Base-by-base conservation (phyloP, 2,797 vertebrate genomes). In the Falco biarmicus region DNA sequence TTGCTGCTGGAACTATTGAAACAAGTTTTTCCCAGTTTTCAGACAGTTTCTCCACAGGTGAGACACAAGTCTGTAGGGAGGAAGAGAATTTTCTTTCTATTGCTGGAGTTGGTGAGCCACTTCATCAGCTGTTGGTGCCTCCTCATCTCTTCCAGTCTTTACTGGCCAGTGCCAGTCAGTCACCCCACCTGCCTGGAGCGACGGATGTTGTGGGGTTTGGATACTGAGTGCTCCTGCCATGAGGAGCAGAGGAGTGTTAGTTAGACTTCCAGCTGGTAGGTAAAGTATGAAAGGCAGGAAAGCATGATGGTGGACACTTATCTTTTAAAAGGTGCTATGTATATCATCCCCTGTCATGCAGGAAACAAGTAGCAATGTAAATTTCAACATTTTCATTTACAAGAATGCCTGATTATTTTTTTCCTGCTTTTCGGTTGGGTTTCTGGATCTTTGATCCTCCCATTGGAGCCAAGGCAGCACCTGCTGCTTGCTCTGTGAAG, bases 401-500 rank as follows among this genome's bases (percentile, higher is more conserved):
- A 43, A 87, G 25, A 78, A 29, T 28, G 18, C 12, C 17, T 66
- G 57, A 7, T 64, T 25, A 3, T 26, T 77, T 69, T 68, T 77
- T 26, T 14, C 31, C 17, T 45, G 6, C 13, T 66, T 63, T 68
- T 70, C 45, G 7, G 1, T 37, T 56, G 50, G 5, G 14, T 47
- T 82, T 73, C 51, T 64, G 70, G 19, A 37, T 73, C 66, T 71
- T 48, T 53, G 45, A 17, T 24, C 32, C 24, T 77, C 45, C 48
- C 8, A 1, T 8, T 0, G 77, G 74, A 69, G 86, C n/a, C 48
- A 12, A 10, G 56, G 51, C 51, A 66, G 65, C 54, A 84, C 80
- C 57, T 34, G 34, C 45, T 43, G 57, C 53, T 75, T 0, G 0
- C 32, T 11, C 19, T 39, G 11, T 0, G 0, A n/a, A 51, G 50